Evolutionary conservation across 2,888 invertebrate species (phyloP).

Genomic region (Oligia latruncula): DNA sequence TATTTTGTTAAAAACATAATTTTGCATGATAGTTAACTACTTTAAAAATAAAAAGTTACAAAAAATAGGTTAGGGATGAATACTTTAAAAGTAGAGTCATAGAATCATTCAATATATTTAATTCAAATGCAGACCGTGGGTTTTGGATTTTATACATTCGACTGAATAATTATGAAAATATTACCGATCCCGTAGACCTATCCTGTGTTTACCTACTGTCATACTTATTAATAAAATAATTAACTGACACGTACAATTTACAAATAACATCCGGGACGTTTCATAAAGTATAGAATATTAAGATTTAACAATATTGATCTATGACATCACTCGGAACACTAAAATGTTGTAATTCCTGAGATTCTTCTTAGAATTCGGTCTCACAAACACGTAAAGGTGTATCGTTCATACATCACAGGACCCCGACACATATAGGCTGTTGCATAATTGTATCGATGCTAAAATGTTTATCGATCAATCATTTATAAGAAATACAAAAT

Average conservation of each 20-base stretch:
- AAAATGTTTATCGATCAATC: conserved; percentile 52
- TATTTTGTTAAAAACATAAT: background rate
- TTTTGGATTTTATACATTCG: conserved; percentile 7
- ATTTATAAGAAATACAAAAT: conserved; percentile 33
- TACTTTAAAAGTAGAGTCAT: background rate
- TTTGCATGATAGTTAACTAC: background rate
- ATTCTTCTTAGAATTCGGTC: conserved; percentile 76
- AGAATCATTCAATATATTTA: conserved; percentile 4
- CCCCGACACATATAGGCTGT: conserved; percentile 64
- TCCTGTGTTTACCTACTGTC: conserved; percentile 32
- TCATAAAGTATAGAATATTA: conserved; percentile 52
- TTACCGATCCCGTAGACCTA: conserved; percentile 12
- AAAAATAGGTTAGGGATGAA: background rate
- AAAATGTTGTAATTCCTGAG: conserved; percentile 66
- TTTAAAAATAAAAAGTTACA: background rate
- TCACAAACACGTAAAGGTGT: conserved; percentile 66
- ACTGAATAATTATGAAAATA: conserved; percentile 35
- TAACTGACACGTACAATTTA: conserved; percentile 41
- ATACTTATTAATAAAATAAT: conserved; percentile 60
- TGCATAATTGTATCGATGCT: conserved; percentile 19
- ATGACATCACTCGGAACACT: conserved; percentile 64
- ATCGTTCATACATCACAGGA: conserved; percentile 64
- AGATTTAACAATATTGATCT: conserved; percentile 63
- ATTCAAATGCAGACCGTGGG: too few species aligned
- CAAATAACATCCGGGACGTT: conserved; percentile 56